Evolutionary conservation across 2,888 invertebrate genomes (phyloP).

Genomic region (Cheilosia scutellata): DNA sequence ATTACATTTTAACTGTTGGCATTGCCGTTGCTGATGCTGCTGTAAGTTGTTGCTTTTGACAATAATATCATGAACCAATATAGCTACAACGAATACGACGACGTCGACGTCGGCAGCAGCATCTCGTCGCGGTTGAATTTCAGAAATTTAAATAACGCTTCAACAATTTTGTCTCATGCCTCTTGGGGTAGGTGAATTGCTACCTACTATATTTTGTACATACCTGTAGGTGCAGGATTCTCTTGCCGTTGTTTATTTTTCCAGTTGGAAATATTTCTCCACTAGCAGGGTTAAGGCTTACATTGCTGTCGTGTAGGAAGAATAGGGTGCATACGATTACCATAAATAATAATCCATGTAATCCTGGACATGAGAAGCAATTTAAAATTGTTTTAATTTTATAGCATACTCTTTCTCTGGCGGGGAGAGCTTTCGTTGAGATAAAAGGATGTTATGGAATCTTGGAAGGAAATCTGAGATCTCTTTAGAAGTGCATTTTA

Average conservation of each 20-base stretch:
- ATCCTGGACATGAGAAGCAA: conserved; percentile 65
- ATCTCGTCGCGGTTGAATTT: conserved; percentile 58
- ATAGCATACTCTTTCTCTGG: conserved; percentile 34
- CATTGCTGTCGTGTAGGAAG: conserved; percentile 1
- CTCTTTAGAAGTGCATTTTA: conserved; percentile 3
- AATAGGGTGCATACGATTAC: conserved; percentile 69
- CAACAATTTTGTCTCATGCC: conserved; percentile 64
- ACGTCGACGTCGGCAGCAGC: conserved; percentile 5
- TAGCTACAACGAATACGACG: neutral
- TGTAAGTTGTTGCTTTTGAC: conserved; percentile 34
- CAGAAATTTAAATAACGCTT: conserved; percentile 69
- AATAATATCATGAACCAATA: conserved; percentile 22
- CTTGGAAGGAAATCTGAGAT: neutral
- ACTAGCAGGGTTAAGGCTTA: conserved; percentile 20
- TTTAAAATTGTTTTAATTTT: conserved; percentile 66
- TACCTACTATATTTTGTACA: neutral
- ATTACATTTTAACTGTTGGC: conserved; percentile 24
- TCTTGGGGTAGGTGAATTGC: conserved; percentile 47
- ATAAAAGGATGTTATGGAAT: neutral
- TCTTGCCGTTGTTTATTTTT: neutral
- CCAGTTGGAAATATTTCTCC: conserved; percentile 11
- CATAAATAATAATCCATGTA: conserved; percentile 68
- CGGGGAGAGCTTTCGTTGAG: neutral
- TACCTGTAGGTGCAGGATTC: conserved; percentile 5
- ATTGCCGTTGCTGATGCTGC: conserved; percentile 2